Base-by-base conservation (phyloP, 2,797 vertebrate species). In the Apogon hyalosoma region DNA sequence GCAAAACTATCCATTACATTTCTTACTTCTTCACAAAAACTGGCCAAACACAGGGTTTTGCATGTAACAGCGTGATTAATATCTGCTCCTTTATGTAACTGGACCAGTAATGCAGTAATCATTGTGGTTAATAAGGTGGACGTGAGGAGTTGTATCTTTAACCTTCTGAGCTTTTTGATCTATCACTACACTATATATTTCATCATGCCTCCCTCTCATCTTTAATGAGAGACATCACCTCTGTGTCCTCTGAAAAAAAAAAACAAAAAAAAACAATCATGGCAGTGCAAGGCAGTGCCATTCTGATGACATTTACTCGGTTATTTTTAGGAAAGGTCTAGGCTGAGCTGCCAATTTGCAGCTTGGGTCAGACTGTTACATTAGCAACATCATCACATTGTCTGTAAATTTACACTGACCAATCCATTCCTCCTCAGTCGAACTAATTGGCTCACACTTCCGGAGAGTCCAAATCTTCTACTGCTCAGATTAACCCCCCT, bases 241-340 rank as follows among this genome's bases (percentile, higher is more conserved):
- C 49, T 11, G 43, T 62, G 75, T 73, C 68, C 73, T 66, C 57
- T 73, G 63, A 79, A 69, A 63, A 59, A 69, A 58, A 49, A 15
- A 12, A 38, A 28, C 11, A 63, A 64, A 63, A 77, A 75, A 11
- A 63, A 64, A 63, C 75, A 75, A 72, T 73, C 53, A 82, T 60
- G 21, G 9, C 58, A 18, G 58, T 15, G 41, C 50, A 65, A 39
- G 19, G 75, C 61, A 33, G 40, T 24, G 3, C 18, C 53, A 24
- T 62, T 50, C 57, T 42, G 40, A 61, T 88, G 82, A 80, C 86
- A 87, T 92, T 89, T 80, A 76, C 57, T 33, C 15, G 16, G 75
- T 86, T 87, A 88, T 89, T 88, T 59, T 82, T 67, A 24, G 73
- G 73, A 79, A 81, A 69, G 58, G 64, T 77, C 87, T 75, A 31